Percentiles rank a stretch among this genome's conserved stretches.
Evolutionary conservation across 2,797 vertebrate species (phyloP).

Genomic region (Gymnothorax javanicus): DNA sequence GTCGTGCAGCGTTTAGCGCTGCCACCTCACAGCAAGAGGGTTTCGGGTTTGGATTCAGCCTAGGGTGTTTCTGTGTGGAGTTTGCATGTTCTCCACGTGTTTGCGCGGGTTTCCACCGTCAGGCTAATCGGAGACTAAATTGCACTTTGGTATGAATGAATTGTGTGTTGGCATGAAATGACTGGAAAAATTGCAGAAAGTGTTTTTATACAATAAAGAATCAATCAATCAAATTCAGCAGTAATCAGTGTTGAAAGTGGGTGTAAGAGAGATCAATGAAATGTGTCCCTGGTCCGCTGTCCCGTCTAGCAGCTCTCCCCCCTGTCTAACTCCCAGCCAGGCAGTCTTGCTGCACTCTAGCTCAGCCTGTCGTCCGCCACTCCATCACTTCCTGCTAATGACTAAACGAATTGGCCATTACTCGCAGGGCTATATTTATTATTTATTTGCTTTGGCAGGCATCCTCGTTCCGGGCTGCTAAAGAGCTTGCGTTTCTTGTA

Average conservation of each 20-base stretch:
- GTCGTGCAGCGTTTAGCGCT: too few relatives aligned
- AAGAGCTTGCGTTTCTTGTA: not conserved
- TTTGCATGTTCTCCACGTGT: too few relatives aligned
- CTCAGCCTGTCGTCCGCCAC: not conserved
- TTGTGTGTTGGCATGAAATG: too few relatives aligned
- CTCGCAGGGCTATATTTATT: not conserved
- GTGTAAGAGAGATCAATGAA: not conserved
- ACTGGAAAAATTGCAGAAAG: too few relatives aligned
- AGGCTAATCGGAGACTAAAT: too few relatives aligned
- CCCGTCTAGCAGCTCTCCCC: not conserved
- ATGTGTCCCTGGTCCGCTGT: not conserved
- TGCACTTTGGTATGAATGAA: too few relatives aligned
- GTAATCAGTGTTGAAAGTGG: too few relatives aligned
- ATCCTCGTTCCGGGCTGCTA: not conserved
- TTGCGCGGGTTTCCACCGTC: too few relatives aligned
- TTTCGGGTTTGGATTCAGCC: too few relatives aligned
- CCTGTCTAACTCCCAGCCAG: not conserved
- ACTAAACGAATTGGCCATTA: not conserved
- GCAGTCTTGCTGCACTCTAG: not conserved
- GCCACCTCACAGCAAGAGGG: too few relatives aligned
- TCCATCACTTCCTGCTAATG: slow-evolving; percentile 5
- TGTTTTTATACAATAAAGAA: too few relatives aligned
- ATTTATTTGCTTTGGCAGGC: slow-evolving; percentile 6
- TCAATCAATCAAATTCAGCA: not conserved
- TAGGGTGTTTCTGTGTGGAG: too few relatives aligned